Base-by-base conservation (phyloP, 2,888 invertebrate genomes). In the Cremastinae sp. region DNA sequence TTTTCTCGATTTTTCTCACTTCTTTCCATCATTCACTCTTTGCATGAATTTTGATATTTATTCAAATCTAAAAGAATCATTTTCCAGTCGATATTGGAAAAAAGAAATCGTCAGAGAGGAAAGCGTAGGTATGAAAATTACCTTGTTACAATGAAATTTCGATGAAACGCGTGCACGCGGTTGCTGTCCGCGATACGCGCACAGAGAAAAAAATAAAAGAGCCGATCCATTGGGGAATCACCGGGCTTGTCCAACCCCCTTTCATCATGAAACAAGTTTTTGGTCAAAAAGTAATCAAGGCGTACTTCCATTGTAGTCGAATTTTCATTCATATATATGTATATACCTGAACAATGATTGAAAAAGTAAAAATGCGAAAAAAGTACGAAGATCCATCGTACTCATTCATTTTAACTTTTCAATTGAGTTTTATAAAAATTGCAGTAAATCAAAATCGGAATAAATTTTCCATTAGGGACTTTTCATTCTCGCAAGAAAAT, bases 211-310 rank as follows among this genome's bases (percentile, higher is more conserved):
- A 36, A 9, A 56, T 10, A 36, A 20, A 54, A 54, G 28, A 14
- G 16, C 10, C 14, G 34, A 68, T 38, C 74, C 66, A 49, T 41
- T 69, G 74, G 74, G 74, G 62, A 74, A 74, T 74, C 74, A 64
- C 8, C 8, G 49, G 69, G 34, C n/a, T n/a, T n/a, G n/a, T n/a
- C n/a, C n/a, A 66, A 49, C 72, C 56, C 49, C 56, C 8, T 12
- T 16, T 18, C 38, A 38, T 14, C 38, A 14, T 38, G 14, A 3
- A 41, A n/a, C 64, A 62, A 74, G 64, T 74, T 59, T 43, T 43
- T 20, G 51, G 16, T 58, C 64, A 49, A 64, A 74, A 74, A 64
- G 45, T 70, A 70, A 74, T 74, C 53, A 69, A 65, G 70, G 65
- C 45, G 51, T 64, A 45, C 41, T 74, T 58, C 43, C 34, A 9